Evolutionary conservation across 2,797 vertebrate species (phyloP).

Genomic region (Eremophila alpestris): DNA sequence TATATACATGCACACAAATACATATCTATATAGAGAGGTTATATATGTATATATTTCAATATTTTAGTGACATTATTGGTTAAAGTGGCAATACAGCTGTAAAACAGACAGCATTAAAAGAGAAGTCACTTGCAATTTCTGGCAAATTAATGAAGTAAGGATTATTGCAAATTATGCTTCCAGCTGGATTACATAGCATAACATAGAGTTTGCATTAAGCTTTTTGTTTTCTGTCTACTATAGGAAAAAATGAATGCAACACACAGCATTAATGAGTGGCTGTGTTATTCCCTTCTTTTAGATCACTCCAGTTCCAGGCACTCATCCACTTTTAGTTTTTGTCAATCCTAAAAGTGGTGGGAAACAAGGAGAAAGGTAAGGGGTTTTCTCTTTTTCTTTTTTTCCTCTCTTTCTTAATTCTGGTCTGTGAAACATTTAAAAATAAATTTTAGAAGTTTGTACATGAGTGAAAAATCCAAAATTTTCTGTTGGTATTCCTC

Average conservation of each 20-base stretch:
- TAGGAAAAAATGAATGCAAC: constrained; percentile 55
- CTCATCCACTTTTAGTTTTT: constrained; percentile 94
- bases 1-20: fast-evolving
- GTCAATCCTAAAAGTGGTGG: constrained; percentile 97
- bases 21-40: neutral
- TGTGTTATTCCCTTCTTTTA: constrained; percentile 76
- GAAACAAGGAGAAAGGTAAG: constrained; percentile 94
- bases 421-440: neutral
- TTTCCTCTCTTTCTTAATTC: neutral
- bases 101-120: neutral
- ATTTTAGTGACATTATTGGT: neutral
- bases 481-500: neutral
- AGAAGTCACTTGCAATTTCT: neutral
- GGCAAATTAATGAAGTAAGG: constrained; percentile 1
- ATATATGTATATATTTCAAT: neutral
- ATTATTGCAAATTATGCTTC: constrained; percentile 22
- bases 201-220: constrained; percentile 60
- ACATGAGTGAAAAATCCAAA: neutral
- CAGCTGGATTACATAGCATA: constrained; percentile 34
- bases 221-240: constrained; percentile 62
- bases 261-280: constrained; percentile 53
- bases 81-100: neutral
- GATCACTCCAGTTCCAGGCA: constrained; percentile 92
- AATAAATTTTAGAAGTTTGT: neutral
- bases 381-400: neutral